A percentile compares a stretch with the other conserved stretches of the same genome.
These are phyloP conservation scores for Rhabdophis nuchalis DNA, from an alignment of 2,797 vertebrate genomes.

Conservation along the genomic window DNA sequence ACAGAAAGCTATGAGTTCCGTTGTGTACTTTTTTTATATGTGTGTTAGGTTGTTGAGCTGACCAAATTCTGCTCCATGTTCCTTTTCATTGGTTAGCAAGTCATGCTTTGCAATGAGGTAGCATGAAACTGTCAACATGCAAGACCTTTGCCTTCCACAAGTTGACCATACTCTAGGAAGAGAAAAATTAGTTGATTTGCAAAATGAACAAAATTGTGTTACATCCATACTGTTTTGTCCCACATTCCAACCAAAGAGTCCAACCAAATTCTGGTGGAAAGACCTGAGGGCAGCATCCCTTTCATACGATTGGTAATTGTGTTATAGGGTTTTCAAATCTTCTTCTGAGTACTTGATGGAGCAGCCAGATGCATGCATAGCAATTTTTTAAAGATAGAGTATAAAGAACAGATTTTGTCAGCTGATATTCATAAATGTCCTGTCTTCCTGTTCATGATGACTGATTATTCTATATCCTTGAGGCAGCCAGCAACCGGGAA, in stretches of 20 bases:
- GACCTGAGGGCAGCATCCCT: not conserved
- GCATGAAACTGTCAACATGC: constrained; percentile 7
- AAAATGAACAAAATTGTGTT: not conserved
- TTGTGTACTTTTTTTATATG: too few species aligned
- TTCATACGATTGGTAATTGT: not conserved
- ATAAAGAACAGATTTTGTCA: not conserved
- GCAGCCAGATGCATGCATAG: not conserved
- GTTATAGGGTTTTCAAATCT: not conserved
- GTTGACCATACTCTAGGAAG: not conserved
- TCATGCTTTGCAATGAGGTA: not conserved
- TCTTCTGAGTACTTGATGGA: not conserved
- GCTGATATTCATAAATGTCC: not conserved
- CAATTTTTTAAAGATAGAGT: not conserved
- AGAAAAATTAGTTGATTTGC: not conserved
- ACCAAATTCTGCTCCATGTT: constrained; percentile 34
- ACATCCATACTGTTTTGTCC: not conserved
- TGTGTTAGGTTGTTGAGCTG: too few species aligned
- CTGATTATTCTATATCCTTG: not conserved
- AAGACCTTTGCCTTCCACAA: constrained; percentile 45
- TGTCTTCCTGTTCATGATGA: not conserved
- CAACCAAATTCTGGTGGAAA: not conserved
- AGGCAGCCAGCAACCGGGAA: not conserved
- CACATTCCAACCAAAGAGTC: not conserved
- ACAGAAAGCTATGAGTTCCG: too few species aligned
- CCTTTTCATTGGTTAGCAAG: not conserved